A percentile compares a stretch with the other conserved stretches of the same genome.
Evolutionary conservation across 1,140 invertebrate species (phyloP).

Genomic region (Limonius californicus): DNA sequence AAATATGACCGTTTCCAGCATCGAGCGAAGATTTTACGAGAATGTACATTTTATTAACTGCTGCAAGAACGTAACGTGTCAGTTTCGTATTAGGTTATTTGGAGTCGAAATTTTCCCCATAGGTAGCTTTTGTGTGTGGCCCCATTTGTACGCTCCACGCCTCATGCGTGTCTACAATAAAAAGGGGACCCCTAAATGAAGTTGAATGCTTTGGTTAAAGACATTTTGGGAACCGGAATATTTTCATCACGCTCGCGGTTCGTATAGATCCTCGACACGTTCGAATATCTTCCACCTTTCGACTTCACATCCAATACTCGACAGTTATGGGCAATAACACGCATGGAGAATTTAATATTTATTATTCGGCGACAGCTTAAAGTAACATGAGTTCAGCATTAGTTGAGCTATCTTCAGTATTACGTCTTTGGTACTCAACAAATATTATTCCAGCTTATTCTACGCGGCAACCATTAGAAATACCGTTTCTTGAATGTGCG

Average conservation of each 20-base stretch:
- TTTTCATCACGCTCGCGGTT: not conserved
- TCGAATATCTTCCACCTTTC: not conserved
- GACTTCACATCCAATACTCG: not conserved
- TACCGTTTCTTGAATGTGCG: no score
- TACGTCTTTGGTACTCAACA: no score
- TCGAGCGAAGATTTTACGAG: no score
- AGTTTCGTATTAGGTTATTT: no score
- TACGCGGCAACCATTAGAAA: no score
- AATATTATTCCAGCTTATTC: no score
- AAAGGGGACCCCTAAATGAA: not conserved
- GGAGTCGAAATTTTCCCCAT: not conserved
- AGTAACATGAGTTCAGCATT: no score
- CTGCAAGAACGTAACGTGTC: no score
- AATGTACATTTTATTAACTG: no score
- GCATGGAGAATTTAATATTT: constrained; percentile 1
- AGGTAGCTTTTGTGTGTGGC: not conserved
- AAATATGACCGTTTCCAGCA: no score
- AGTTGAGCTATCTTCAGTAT: no score
- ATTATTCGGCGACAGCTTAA: not conserved
- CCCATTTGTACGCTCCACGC: not conserved
- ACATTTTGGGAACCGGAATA: not conserved
- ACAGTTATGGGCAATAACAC: not conserved
- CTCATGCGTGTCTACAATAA: not conserved
- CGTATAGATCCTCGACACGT: not conserved
- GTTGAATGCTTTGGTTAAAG: not conserved